phyloP scores from a whole-genome alignment of 2,113 vertebrate species.

The Hydrolagus affinis region DNA sequence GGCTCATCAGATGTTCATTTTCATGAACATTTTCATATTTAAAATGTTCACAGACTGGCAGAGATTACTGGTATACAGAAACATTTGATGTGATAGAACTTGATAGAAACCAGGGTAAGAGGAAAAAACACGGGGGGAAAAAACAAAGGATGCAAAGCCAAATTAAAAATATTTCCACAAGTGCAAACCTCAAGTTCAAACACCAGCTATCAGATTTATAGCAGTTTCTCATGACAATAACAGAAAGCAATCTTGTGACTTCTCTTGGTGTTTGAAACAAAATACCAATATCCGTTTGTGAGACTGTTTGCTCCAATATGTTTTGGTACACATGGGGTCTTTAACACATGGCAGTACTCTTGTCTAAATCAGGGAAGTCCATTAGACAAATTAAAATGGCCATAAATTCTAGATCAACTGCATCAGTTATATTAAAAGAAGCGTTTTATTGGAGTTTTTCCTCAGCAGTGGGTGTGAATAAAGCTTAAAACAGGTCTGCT shows the following conservation, averaged over 20 bases:
- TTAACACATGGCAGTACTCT: constrained; percentile 27
- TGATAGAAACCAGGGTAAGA: neutral
- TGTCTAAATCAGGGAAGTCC: constrained; percentile 15
- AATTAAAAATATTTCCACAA: neutral
- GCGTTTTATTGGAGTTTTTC: constrained; percentile 30
- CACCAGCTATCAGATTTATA: neutral
- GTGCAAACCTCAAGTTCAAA: neutral
- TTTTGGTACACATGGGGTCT: constrained; percentile 17
- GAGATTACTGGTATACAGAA: neutral
- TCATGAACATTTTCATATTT: neutral
- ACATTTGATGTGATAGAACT: neutral
- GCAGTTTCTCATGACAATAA: neutral
- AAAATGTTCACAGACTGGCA: neutral
- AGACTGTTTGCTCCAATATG: neutral
- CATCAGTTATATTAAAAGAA: constrained; percentile 32
- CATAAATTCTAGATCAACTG: constrained; percentile 31
- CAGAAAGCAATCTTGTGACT: neutral
- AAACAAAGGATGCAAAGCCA: neutral
- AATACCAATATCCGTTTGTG: neutral
- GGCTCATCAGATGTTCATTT: too few species aligned
- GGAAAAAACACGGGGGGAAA: too few species aligned
- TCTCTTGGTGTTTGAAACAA: neutral
- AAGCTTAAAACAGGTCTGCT: constrained; percentile 26
- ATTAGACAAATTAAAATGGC: constrained; percentile 30
- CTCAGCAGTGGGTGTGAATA: constrained; percentile 31